phyloP scores from a whole-genome alignment of 2,113 vertebrate genomes.

The Rhinolophus sinicus region DNA sequence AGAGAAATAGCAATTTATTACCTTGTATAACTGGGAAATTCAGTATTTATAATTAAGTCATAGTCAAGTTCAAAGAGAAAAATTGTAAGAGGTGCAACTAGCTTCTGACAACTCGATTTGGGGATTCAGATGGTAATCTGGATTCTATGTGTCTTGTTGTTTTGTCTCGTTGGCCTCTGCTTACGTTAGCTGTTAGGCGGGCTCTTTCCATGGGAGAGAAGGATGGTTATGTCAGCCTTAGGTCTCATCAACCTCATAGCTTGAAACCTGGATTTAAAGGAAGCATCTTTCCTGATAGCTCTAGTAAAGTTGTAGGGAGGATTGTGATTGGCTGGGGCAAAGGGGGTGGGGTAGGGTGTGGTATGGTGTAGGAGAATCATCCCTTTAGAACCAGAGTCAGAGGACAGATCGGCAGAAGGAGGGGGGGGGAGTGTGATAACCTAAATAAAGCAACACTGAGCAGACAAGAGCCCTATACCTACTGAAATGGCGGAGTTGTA shows the following conservation, averaged over 20 bases:
- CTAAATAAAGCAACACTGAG: background rate
- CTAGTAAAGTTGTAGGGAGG: background rate
- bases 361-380: background rate
- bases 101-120: background rate
- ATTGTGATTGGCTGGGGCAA: background rate
- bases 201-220: background rate
- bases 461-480: background rate
- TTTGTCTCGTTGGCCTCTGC: background rate
- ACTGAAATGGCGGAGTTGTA: background rate
- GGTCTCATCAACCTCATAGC: background rate
- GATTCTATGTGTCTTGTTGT: background rate
- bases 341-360: too few species aligned
- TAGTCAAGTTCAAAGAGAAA: background rate
- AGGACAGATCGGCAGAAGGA: background rate
- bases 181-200: background rate
- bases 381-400: background rate
- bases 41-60: background rate
- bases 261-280: background rate
- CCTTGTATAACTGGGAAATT: background rate
- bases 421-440: rapidly evolving
- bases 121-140: background rate
- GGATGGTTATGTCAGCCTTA: background rate
- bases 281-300: background rate
- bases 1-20: background rate
- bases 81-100: background rate